Evolutionary conservation across 2,797 vertebrate species (phyloP).

Genomic region (Coluber constrictor): DNA sequence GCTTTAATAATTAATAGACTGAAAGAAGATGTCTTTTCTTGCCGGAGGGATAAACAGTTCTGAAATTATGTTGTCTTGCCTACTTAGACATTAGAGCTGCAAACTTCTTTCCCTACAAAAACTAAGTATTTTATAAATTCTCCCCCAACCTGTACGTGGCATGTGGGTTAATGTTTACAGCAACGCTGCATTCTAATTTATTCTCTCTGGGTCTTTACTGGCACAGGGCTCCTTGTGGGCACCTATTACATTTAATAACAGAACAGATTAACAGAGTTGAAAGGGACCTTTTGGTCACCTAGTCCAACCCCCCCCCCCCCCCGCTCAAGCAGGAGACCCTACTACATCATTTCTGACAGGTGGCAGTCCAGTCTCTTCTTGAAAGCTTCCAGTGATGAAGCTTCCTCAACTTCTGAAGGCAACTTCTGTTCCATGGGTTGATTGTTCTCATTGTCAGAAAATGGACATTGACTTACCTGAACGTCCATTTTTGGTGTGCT

Average conservation of each 20-base stretch:
- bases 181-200: background rate
- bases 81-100: conserved; percentile 44
- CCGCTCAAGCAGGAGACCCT: too few species aligned
- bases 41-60: conserved; percentile 59
- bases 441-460: too few species aligned
- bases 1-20: conserved; percentile 66
- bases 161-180: background rate
- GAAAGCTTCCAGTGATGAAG: too few species aligned
- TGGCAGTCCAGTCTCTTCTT: too few species aligned
- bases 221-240: background rate
- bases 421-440: too few species aligned
- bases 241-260: background rate
- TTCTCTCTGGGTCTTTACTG: background rate
- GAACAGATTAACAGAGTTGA: too few species aligned
- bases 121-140: background rate
- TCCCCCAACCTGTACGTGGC: conserved; percentile 10
- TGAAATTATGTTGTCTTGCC: conserved; percentile 52
- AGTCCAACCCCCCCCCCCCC: too few species aligned
- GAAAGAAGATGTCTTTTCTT: conserved; percentile 57
- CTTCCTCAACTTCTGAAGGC: too few species aligned
- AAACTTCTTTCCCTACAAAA: conserved; percentile 5
- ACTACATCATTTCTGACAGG: too few species aligned
- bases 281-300: too few species aligned
- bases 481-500: too few species aligned
- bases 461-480: too few species aligned